phyloP scores from a whole-genome alignment of 64 coral and sea anemone species.

The Platygyra sinensis region DNA sequence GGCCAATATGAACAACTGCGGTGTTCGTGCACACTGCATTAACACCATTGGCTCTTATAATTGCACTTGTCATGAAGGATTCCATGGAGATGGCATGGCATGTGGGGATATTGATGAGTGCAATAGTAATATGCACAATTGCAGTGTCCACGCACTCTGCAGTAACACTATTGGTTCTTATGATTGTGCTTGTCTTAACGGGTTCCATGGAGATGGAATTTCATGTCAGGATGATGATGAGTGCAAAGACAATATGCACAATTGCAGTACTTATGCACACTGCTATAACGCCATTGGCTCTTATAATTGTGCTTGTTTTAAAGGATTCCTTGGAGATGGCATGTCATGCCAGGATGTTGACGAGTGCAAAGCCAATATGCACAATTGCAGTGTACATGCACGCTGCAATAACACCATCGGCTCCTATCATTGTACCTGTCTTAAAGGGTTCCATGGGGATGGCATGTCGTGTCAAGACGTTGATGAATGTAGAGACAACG shows the following conservation, averaged over 20 bases:
- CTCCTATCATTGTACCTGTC: background rate
- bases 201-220: background rate
- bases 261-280: background rate
- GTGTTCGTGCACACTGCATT: background rate
- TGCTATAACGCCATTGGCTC: background rate
- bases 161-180: background rate
- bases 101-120: conserved; percentile 31
- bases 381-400: conserved; percentile 16
- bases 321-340: background rate
- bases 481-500: background rate
- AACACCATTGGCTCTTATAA: background rate
- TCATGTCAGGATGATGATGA: background rate
- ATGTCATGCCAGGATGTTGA: too few species aligned
- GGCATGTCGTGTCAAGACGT: conserved; percentile 10
- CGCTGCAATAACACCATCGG: conserved; percentile 22
- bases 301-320: background rate
- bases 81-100: conserved; percentile 2
- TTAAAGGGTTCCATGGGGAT: background rate
- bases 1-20: background rate
- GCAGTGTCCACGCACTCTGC: background rate
- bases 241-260: background rate
- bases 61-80: background rate
- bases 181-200: background rate
- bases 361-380: background rate
- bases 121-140: background rate